These are phyloP conservation scores for Lottia gigantea DNA, from an alignment of 2,888 invertebrate species.

Conservation along the genomic window DNA sequence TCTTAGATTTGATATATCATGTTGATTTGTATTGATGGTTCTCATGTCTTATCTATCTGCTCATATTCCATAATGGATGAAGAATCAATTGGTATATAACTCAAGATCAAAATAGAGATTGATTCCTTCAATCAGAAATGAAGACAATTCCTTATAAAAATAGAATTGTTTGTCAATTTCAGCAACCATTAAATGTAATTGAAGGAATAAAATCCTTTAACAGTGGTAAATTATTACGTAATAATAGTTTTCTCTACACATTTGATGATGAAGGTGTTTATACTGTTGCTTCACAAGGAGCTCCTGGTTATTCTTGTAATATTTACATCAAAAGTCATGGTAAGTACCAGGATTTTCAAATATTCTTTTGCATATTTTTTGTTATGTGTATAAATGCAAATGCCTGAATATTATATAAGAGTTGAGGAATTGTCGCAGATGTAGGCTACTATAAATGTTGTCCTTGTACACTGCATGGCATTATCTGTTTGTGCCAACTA, in stretches of 20 bases:
- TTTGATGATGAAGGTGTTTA: conserved; percentile 65
- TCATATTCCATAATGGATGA: too few species aligned
- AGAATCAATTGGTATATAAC: too few species aligned
- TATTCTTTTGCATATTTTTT: too few species aligned
- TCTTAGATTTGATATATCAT: background rate
- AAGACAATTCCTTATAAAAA: too few species aligned
- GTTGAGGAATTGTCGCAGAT: too few species aligned
- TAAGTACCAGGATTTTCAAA: conserved; percentile 28
- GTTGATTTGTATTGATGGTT: too few species aligned
- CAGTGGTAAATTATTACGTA: conserved; percentile 63
- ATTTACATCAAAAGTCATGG: conserved; percentile 59
- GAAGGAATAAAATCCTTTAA: conserved; percentile 65
- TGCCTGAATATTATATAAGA: too few species aligned
- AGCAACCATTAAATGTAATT: conserved; percentile 64
- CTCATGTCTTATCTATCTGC: too few species aligned
- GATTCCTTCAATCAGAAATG: too few species aligned
- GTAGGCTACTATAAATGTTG: background rate
- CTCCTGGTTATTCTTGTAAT: conserved; percentile 62
- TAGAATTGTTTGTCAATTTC: conserved; percentile 17
- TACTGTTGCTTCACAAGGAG: conserved; percentile 66
- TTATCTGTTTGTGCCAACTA: too few species aligned
- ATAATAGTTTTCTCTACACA: conserved; percentile 67
- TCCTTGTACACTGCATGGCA: background rate
- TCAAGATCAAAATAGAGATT: too few species aligned
- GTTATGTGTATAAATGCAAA: too few species aligned